Evolutionary conservation across 2,113 vertebrate species (phyloP), one percentile per base, ranked within the genome.

Genomic region (Notarius lentiginosus): DNA sequence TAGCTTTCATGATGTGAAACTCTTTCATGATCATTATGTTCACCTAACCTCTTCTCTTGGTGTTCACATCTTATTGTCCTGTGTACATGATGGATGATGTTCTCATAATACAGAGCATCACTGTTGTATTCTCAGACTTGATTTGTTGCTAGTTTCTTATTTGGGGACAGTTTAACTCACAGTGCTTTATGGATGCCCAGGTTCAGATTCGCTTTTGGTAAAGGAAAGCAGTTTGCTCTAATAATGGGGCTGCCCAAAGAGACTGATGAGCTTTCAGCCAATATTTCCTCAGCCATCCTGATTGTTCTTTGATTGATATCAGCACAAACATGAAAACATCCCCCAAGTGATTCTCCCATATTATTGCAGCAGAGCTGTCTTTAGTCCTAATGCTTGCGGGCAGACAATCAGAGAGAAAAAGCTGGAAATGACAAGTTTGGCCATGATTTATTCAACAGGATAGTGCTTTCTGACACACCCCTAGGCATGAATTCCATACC

Each of bases 401-500:
- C 73, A 86, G 87, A 90, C 89, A 91, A 86, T 93, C 92, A 91
- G 86, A 83, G 73, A 90, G 75, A 90, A 87, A 81, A 89, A 79
- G 47, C 82, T 87, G 83, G 70, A 92, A 92, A 92, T 91, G 84
- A 91, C 88, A 88, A 85, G 88, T 90, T 91, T 87, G 84, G 70
- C 30, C 83, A 75, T 88, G 86, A 92, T 90, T 92, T 91, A 88
- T 88, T 83, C 90, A 88, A 89, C 87, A 91, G 91, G 90, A 91
- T 91, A 85, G 86, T 75, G 89, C 84, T 91, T 92, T 92, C 63
- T 84, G 80, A 65, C 82, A 72, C 89, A 87, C 92, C 92, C 86
- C 12, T 73, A 90, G 91, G 87, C 89, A 87, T 27, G 79, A 91
- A 93, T 93, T 94, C 86, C 89, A 92, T 93, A 91, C 92, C 58